Evolutionary conservation across 2,888 invertebrate genomes (phyloP).

Genomic region (Agriopis leucophaearia): DNA sequence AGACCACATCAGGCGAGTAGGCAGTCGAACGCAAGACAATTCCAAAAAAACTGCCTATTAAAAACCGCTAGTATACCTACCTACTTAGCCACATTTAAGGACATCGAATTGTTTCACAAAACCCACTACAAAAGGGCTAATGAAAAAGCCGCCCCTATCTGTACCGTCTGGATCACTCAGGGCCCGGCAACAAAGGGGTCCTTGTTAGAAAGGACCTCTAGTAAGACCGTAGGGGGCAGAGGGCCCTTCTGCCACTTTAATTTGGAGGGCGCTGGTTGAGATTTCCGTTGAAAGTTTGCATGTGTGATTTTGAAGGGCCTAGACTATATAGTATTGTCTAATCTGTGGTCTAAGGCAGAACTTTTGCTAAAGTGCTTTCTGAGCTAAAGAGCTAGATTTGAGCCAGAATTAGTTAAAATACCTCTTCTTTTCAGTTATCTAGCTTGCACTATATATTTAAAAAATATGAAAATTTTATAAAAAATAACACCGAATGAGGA

Average conservation of each 20-base stretch:
- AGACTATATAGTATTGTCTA: not conserved
- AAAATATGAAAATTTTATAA: too few species aligned
- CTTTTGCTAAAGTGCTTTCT: not conserved
- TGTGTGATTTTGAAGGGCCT: slow-evolving; percentile 26
- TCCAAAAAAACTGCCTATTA: slow-evolving; percentile 1
- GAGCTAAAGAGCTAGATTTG: too few species aligned
- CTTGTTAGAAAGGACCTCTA: slow-evolving; percentile 49
- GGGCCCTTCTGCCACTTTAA: slow-evolving; percentile 61
- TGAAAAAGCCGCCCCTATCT: slow-evolving; percentile 30
- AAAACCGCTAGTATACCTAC: not conserved
- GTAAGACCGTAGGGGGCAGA: slow-evolving; percentile 40
- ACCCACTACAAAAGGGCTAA: slow-evolving; percentile 21
- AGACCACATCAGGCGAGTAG: too few species aligned
- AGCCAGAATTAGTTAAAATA: too few species aligned
- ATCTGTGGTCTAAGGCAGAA: not conserved
- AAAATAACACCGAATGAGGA: too few species aligned
- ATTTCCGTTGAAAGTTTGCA: slow-evolving; percentile 36
- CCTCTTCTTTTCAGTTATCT: too few species aligned
- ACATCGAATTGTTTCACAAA: slow-evolving; percentile 8
- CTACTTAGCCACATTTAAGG: slow-evolving; percentile 4
- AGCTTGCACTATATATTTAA: too few species aligned
- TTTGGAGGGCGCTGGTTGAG: slow-evolving; percentile 43
- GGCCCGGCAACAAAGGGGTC: slow-evolving; percentile 27
- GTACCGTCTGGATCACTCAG: slow-evolving; percentile 16
- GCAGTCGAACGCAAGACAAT: too few species aligned